These are phyloP conservation scores for Zygaena filipendulae DNA, from an alignment of 2,888 invertebrate genomes.

Conservation along the genomic window DNA sequence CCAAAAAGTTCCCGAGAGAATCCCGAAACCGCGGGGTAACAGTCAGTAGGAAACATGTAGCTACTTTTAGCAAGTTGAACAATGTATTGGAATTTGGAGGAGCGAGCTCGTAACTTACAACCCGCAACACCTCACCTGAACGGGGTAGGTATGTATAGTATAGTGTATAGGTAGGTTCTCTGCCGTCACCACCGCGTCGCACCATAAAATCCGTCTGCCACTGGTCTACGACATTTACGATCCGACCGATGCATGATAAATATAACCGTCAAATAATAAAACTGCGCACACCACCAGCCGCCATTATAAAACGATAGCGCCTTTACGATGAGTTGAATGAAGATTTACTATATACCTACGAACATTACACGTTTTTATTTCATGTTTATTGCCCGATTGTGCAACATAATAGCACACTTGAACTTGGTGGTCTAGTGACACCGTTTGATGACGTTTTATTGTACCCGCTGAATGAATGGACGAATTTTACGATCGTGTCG, in stretches of 20 bases:
- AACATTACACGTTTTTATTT: conserved; percentile 62
- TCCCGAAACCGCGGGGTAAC: too few species aligned
- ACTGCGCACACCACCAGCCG: conserved; percentile 27
- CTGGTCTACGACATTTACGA: conserved; percentile 63
- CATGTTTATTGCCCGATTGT: conserved; percentile 57
- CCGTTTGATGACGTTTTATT: conserved; percentile 64
- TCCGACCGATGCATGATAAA: conserved; percentile 50
- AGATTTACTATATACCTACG: too few species aligned
- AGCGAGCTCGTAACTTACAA: too few species aligned
- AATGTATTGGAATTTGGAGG: too few species aligned
- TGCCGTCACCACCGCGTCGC: conserved; percentile 30
- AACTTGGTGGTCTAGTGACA: conserved; percentile 64
- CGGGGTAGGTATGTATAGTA: too few species aligned
- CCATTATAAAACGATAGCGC: conserved; percentile 38
- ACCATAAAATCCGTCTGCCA: conserved; percentile 58
- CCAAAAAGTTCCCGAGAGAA: too few species aligned
- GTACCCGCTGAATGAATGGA: conserved; percentile 59
- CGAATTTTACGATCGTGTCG: conserved; percentile 58
- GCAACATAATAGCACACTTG: conserved; percentile 64
- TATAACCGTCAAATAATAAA: conserved; percentile 50
- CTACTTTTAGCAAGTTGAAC: too few species aligned
- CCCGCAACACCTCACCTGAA: conserved; percentile 36
- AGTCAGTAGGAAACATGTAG: too few species aligned
- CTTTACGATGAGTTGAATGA: conserved; percentile 30
- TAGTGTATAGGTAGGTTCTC: too few species aligned